Evolutionary conservation across 2,113 vertebrate species (phyloP).

Genomic region (Aspiorhynchus laticeps): DNA sequence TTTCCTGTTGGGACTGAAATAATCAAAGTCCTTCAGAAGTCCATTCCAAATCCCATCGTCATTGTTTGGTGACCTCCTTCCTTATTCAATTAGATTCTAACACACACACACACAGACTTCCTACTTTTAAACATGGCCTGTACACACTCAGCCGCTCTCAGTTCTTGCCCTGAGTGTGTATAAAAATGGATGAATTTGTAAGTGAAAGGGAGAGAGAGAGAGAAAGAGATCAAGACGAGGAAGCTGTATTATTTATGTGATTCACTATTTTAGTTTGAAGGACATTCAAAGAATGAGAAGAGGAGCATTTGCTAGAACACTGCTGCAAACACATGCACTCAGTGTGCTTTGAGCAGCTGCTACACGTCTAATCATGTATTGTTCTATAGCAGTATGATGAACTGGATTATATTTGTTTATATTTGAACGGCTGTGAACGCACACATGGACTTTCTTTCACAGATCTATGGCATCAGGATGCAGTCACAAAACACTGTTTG

Average conservation of each 20-base stretch:
- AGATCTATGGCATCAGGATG: not conserved
- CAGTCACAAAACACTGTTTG: conserved; percentile 7
- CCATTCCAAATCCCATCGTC: conserved; percentile 35
- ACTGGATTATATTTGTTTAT: not conserved
- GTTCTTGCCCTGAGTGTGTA: conserved; percentile 5
- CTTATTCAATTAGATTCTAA: conserved; percentile 13
- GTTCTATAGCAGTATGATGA: not conserved
- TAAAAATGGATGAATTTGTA: conserved; percentile 10
- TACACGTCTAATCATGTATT: not conserved
- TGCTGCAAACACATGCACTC: not conserved
- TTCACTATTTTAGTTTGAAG: conserved; percentile 49
- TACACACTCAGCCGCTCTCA: conserved; percentile 1
- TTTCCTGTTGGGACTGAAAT: conserved; percentile 44
- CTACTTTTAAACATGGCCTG: conserved; percentile 16
- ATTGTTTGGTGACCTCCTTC: conserved; percentile 47
- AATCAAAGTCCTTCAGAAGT: conserved; percentile 44
- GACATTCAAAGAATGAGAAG: conserved; percentile 40
- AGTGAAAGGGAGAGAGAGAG: conserved; percentile 20
- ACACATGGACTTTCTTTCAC: not conserved
- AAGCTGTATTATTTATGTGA: conserved; percentile 48
- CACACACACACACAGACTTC: conserved; percentile 43
- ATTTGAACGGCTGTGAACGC: not conserved
- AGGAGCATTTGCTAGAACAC: conserved; percentile 37
- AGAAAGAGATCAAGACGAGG: conserved; percentile 24
- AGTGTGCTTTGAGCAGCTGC: not conserved